Evolutionary conservation across 2,113 vertebrate species (phyloP).

Genomic region (Gnathonemus echidnorhynchus): DNA sequence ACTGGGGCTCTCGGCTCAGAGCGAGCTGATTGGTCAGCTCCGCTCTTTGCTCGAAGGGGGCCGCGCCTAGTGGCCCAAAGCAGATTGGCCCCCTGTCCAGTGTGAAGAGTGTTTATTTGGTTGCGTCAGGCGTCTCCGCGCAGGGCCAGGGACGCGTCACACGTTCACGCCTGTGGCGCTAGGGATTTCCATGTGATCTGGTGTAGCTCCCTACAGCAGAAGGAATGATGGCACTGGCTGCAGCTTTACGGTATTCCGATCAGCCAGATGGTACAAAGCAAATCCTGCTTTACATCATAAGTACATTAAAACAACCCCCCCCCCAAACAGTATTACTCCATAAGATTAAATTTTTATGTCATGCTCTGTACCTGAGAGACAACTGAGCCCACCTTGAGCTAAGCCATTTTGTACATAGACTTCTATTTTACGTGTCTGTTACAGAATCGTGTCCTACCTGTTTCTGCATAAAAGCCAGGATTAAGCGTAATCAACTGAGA

Average conservation of each 20-base stretch:
- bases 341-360: background rate
- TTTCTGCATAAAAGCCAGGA: background rate
- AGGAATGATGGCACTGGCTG: background rate
- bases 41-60: background rate
- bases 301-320: slow-evolving; percentile 10
- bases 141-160: background rate
- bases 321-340: slow-evolving; percentile 9
- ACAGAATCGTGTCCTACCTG: background rate
- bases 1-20: background rate
- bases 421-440: background rate
- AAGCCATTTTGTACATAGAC: background rate
- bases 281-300: slow-evolving; percentile 25
- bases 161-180: background rate
- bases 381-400: background rate
- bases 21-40: background rate
- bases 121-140: background rate
- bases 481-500: background rate
- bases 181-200: slow-evolving; percentile 14
- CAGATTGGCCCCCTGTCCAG: background rate
- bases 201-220: slow-evolving; percentile 15
- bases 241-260: slow-evolving; percentile 5
- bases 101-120: background rate
- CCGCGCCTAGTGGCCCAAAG: background rate
- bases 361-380: background rate
- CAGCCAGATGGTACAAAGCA: slow-evolving; percentile 18